Evolutionary conservation across 2,113 vertebrate species (phyloP).

Genomic region (Taurulus bubalis): DNA sequence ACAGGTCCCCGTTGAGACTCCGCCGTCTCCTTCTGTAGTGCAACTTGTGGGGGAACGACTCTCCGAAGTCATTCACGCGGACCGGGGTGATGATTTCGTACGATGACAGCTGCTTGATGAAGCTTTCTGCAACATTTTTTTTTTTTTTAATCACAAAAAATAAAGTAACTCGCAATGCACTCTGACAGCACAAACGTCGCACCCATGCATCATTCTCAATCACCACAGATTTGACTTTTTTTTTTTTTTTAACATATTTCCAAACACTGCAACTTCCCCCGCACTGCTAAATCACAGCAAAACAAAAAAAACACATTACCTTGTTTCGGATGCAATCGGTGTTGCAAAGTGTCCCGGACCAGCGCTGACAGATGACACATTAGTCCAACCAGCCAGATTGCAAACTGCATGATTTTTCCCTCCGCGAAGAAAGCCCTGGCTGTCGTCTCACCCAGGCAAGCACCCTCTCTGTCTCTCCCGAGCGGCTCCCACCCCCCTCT

Average conservation of each 20-base stretch:
- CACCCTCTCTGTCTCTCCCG: not conserved
- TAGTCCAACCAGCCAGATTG: constrained; percentile 87
- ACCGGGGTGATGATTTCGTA: constrained; percentile 94
- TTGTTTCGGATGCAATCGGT: constrained; percentile 90
- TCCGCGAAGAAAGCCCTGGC: constrained; percentile 67
- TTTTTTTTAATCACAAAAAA: too few species aligned
- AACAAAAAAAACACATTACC: constrained; percentile 78
- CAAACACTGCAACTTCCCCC: not conserved
- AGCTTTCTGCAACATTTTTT: constrained; percentile 89
- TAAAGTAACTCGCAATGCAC: too few species aligned
- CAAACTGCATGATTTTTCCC: constrained; percentile 85
- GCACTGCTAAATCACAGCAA: constrained; percentile 14
- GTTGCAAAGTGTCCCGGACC: constrained; percentile 78
- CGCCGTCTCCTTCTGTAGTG: constrained; percentile 90
- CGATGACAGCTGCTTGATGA: constrained; percentile 89
- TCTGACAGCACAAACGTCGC: not conserved
- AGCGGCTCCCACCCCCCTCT: not conserved
- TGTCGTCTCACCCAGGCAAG: constrained; percentile 40
- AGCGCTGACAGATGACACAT: constrained; percentile 88
- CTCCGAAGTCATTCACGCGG: constrained; percentile 93
- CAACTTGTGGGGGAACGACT: constrained; percentile 86
- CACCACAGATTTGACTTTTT: not conserved
- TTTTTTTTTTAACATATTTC: too few species aligned
- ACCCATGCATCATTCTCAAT: constrained; percentile 17
- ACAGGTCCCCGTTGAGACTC: constrained; percentile 79